Percentiles rank a stretch among this genome's conserved stretches.
Conservation (phyloP, 2,888 invertebrate species). For the Aphidoletes aphidimyza region DNA sequence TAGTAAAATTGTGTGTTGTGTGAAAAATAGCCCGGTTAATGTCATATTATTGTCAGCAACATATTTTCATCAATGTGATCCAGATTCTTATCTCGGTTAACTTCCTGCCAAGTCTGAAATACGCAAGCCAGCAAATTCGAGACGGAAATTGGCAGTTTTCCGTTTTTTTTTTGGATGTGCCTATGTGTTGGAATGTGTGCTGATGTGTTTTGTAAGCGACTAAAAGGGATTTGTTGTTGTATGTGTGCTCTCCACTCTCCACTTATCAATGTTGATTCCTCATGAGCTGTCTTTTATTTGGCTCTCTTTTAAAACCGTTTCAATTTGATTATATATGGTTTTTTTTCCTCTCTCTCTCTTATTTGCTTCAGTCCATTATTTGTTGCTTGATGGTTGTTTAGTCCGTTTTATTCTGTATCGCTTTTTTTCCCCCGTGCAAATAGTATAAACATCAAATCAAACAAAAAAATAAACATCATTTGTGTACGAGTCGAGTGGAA, state of each 20-base stretch:
- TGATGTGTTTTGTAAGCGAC: no score
- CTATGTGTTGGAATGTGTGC: no score
- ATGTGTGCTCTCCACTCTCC: no score
- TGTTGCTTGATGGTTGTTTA: slow-evolving; percentile 4
- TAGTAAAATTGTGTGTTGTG: no score
- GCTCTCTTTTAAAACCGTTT: not conserved
- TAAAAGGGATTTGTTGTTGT: no score
- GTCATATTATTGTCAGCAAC: not conserved
- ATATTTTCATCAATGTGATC: not conserved
- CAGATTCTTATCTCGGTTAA: not conserved
- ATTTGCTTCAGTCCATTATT: not conserved
- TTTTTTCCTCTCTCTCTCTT: no score
- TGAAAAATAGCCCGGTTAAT: slow-evolving; percentile 3
- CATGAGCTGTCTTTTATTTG: not conserved
- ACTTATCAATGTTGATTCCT: not conserved
- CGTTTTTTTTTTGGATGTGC: no score
- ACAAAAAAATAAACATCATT: not conserved
- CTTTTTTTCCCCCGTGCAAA: no score
- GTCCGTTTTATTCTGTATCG: no score
- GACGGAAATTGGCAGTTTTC: slow-evolving; percentile 26
- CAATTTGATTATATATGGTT: slow-evolving; percentile 19
- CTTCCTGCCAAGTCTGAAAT: not conserved
- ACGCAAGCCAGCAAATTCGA: not conserved
- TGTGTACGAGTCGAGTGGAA: not conserved
- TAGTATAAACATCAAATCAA: not conserved